Evolutionary conservation across 2,888 invertebrate genomes (phyloP).

Genomic region (Torymus texanus): DNA sequence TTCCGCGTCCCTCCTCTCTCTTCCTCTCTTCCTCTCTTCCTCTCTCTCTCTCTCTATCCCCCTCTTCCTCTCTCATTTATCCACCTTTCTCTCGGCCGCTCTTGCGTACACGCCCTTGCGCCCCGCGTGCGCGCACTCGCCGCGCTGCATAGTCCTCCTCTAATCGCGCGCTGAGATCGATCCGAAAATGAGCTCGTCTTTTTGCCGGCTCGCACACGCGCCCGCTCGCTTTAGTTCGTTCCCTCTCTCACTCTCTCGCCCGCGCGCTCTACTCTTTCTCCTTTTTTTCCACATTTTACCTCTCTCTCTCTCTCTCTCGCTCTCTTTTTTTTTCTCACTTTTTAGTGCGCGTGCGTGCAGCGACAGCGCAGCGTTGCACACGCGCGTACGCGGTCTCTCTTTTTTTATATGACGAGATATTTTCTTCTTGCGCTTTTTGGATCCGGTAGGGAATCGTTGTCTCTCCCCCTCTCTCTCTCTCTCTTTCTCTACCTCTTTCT

Average conservation of each 20-base stretch:
- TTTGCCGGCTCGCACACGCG: constrained; percentile 44
- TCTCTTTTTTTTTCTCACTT: constrained; percentile 29
- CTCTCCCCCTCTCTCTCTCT: constrained; percentile 25
- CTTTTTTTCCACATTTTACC: constrained; percentile 42
- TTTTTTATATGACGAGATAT: constrained; percentile 52
- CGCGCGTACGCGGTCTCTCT: constrained; percentile 18
- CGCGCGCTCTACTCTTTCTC: constrained; percentile 7
- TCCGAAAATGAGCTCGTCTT: constrained; percentile 60
- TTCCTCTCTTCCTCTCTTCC: constrained; percentile 5
- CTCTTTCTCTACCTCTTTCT: constrained; percentile 31
- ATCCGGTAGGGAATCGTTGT: constrained; percentile 50
- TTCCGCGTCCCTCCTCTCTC: constrained; percentile 20
- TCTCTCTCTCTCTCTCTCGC: not conserved
- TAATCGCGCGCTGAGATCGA: constrained; percentile 58
- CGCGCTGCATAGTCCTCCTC: constrained; percentile 50
- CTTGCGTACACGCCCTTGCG: constrained; percentile 21
- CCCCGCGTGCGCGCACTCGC: constrained; percentile 16
- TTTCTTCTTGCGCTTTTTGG: constrained; percentile 54
- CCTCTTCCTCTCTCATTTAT: constrained; percentile 9
- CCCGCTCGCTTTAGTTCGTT: constrained; percentile 38
- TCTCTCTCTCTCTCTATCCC: not conserved
- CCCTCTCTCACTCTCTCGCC: constrained; percentile 24
- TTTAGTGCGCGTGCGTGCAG: constrained; percentile 55
- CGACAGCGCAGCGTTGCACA: constrained; percentile 25
- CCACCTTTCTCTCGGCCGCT: constrained; percentile 12